Percentiles rank a stretch among this genome's conserved stretches.
Evolutionary conservation across 92 coral and sea anemone species (phyloP).

Genomic region (Siderastrea radians): DNA sequence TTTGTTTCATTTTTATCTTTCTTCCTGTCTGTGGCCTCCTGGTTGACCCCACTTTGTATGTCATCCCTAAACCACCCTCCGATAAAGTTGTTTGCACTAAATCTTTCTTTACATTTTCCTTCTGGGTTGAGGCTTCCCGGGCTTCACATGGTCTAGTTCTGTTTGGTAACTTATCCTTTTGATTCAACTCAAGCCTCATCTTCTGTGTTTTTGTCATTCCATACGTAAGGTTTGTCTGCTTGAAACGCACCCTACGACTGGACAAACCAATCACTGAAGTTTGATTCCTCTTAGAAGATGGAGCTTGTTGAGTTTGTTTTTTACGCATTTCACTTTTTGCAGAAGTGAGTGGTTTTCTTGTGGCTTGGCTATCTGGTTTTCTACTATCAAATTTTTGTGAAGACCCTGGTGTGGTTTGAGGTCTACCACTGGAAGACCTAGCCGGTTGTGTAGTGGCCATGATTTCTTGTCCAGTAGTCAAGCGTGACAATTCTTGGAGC

Average conservation of each 20-base stretch:
- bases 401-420: neutral
- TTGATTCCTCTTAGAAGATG: neutral
- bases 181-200: constrained; percentile 85
- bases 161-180: constrained; percentile 42
- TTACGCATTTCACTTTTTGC: constrained; percentile 1
- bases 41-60: constrained; percentile 4
- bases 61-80: constrained; percentile 22
- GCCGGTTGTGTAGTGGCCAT: neutral
- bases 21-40: neutral
- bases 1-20: neutral
- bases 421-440: neutral
- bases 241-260: constrained; percentile 79
- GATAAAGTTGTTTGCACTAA: neutral
- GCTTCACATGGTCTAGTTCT: constrained; percentile 46
- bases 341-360: neutral
- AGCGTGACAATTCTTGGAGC: constrained; percentile 79
- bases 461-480: constrained; percentile 23
- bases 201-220: constrained; percentile 94
- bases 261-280: constrained; percentile 63
- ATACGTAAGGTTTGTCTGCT: constrained; percentile 77
- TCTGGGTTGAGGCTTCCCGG: constrained; percentile 19
- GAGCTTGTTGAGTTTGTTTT: constrained; percentile 9
- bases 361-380: neutral
- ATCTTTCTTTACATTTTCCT: constrained; percentile 18
- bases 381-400: constrained; percentile 16